Evolutionary conservation across 2,888 invertebrate species (phyloP).

Genomic region (Punctoribates punctum): DNA sequence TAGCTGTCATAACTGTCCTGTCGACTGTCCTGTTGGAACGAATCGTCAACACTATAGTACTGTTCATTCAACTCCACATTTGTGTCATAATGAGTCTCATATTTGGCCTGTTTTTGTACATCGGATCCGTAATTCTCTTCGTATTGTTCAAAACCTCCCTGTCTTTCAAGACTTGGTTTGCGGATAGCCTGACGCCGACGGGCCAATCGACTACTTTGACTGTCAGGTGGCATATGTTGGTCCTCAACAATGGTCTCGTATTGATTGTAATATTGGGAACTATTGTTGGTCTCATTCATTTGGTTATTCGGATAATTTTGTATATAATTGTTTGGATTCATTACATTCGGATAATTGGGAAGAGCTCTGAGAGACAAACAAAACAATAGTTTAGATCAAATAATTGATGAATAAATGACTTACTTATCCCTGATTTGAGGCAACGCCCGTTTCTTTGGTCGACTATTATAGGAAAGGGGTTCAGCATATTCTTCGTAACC

Average conservation of each 20-base stretch:
- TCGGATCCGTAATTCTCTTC: constrained; percentile 41
- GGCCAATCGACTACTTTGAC: constrained; percentile 39
- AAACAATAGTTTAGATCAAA: not conserved
- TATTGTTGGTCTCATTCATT: not conserved
- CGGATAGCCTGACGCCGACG: constrained; percentile 54
- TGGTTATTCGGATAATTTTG: constrained; percentile 29
- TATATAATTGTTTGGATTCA: constrained; percentile 8
- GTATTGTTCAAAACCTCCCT: constrained; percentile 47
- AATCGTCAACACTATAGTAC: constrained; percentile 30
- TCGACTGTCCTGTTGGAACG: constrained; percentile 36
- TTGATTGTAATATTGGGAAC: not conserved
- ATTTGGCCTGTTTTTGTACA: constrained; percentile 1
- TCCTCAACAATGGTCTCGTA: not conserved
- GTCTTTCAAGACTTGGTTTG: constrained; percentile 48
- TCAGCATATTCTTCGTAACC: constrained; percentile 34
- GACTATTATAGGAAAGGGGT: constrained; percentile 44
- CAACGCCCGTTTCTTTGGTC: constrained; percentile 34
- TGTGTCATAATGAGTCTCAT: not conserved
- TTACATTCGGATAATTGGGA: constrained; percentile 2
- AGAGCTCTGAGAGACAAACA: not conserved
- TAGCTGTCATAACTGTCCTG: constrained; percentile 43
- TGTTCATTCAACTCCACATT: constrained; percentile 5
- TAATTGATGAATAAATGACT: too few species aligned
- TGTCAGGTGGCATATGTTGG: constrained; percentile 20
- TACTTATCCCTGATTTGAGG: constrained; percentile 32